These are phyloP conservation scores for Neomonachus schauinslandi DNA, from an alignment of 2,113 vertebrate genomes.

Conservation along the genomic window DNA sequence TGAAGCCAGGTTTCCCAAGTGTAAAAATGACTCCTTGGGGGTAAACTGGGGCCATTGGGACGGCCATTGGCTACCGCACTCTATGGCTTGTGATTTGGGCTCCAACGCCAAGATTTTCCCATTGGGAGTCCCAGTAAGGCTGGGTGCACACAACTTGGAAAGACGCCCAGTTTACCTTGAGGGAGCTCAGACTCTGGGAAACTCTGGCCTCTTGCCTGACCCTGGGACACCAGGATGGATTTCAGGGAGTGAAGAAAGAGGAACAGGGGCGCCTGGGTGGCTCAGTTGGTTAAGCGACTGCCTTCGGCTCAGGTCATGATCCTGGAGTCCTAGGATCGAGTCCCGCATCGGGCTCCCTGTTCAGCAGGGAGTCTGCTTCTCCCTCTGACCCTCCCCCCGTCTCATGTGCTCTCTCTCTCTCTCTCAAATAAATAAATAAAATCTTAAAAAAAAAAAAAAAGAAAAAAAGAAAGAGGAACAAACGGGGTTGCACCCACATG, in stretches of 20 bases:
- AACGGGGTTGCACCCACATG: neutral
- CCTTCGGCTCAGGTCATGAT: too few species aligned
- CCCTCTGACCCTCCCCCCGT: too few species aligned
- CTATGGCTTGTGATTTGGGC: neutral
- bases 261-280: neutral
- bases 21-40: neutral
- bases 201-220: neutral
- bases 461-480: neutral
- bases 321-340: too few species aligned
- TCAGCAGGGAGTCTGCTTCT: too few species aligned
- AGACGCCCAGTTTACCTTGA: neutral
- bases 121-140: neutral
- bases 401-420: too few species aligned
- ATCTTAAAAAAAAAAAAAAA: too few species aligned
- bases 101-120: neutral
- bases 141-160: neutral
- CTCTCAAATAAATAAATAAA: too few species aligned
- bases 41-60: neutral
- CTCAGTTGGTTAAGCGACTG: too few species aligned
- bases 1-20: neutral
- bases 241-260: neutral
- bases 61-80: neutral
- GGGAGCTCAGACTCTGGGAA: neutral
- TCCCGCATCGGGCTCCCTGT: too few species aligned
- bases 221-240: neutral